Evolutionary conservation across 2,888 invertebrate species (phyloP), one percentile per base, ranked within the genome.

Genomic region (Tridacna crocea): DNA sequence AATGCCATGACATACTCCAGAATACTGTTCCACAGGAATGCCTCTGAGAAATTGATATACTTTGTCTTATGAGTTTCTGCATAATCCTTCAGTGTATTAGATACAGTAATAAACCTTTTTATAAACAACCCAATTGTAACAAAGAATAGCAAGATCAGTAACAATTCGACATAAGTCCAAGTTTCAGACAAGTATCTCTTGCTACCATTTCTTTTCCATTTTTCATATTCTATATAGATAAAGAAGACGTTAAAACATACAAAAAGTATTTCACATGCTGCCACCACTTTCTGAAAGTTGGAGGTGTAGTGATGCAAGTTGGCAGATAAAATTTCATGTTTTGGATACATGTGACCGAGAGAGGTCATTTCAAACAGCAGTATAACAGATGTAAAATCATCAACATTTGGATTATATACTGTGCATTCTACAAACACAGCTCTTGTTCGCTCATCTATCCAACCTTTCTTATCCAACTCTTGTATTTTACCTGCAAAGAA

Each of bases 361-460:
- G 81, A 83, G 17, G 87, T 77, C 74, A 87, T 88, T 65, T 91
- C 91, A 76, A 91, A 88, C 58, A 90, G 27, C 12, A 91, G 79
- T 47, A 88, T 81, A 0, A 89, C 84, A 8, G 88, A 83, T 47
- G 86, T 89, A 51, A 91, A 89, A 17, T 91, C 60, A 27, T 91
- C 78, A 4, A 81, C 83, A 79, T 88, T 90, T 0, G 90, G 87
- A 77, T 90, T 91, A 76, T 88, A 90, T 10, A 89, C 55, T 0
- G 87, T 88, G 60, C 90, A 89, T 72, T 91, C 91, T 8, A 90
- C 60, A 73, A 90, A 89, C 0, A 91, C 63, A 48, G 87, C 91
- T 73, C 89, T 58, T 12, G 90, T 90, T 22, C 81, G 61, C 26
- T 84, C 75, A 83, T 90, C 89, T 58, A 90, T 83, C 91, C 91